Evolutionary conservation across 2,113 vertebrate species (phyloP).

Genomic region (Tenebrosternarchus preto): DNA sequence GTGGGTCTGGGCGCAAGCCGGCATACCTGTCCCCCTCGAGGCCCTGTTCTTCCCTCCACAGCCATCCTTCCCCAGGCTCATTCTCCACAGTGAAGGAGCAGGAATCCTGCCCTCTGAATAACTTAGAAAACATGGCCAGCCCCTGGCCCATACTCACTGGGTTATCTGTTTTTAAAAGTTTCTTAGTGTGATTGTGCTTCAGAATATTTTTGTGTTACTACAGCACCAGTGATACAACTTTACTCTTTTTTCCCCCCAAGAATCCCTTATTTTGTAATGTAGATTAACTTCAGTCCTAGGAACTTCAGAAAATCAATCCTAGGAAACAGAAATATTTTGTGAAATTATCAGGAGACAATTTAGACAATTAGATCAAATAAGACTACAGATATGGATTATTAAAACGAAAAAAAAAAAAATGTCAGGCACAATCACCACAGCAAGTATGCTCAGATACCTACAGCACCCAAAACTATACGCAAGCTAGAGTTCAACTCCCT

Average conservation of each 20-base stretch:
- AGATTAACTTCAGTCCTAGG: neutral
- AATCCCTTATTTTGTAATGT: too few species aligned
- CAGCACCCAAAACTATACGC: neutral
- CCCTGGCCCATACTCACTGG: neutral
- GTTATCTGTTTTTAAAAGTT: slow-evolving; percentile 43
- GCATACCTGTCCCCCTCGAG: slow-evolving; percentile 10
- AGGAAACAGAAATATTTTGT: neutral
- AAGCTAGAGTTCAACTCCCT: too few species aligned
- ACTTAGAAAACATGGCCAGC: slow-evolving; percentile 50
- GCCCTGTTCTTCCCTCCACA: slow-evolving; percentile 56
- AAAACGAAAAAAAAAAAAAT: slow-evolving; percentile 21
- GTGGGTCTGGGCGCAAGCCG: too few species aligned
- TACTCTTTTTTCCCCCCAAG: too few species aligned
- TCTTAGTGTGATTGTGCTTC: slow-evolving; percentile 27
- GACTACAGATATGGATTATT: neutral
- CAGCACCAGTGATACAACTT: too few species aligned
- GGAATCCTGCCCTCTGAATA: slow-evolving; percentile 52
- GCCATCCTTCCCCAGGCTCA: slow-evolving; percentile 53
- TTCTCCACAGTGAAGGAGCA: slow-evolving; percentile 48
- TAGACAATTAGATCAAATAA: neutral
- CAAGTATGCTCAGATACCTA: neutral
- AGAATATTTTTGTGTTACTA: too few species aligned
- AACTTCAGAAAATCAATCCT: neutral
- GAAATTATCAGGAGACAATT: neutral
- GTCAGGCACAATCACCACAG: neutral